Conservation (phyloP, 1,140 invertebrate genomes). For the Drosophila navojoa region DNA sequence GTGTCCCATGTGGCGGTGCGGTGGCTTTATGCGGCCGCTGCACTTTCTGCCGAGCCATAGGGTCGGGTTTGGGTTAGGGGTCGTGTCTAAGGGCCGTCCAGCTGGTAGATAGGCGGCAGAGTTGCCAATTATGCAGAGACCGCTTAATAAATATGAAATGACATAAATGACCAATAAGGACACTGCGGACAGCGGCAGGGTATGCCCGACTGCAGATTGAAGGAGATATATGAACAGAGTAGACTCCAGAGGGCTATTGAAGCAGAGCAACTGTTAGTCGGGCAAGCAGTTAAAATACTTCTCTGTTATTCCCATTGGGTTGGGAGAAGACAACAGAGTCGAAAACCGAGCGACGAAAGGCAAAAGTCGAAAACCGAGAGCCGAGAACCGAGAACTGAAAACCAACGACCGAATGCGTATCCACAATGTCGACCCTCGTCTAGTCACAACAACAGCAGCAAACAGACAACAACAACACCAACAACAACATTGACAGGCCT, state of each 20-base stretch:
- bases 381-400: slow-evolving; percentile 19
- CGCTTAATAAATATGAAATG: slow-evolving; percentile 78
- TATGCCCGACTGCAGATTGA: not conserved
- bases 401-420: slow-evolving; percentile 40
- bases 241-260: not conserved
- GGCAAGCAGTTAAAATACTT: not conserved
- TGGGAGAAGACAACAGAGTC: not conserved
- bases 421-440: slow-evolving; percentile 63
- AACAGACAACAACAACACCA: slow-evolving; percentile 4
- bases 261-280: not conserved
- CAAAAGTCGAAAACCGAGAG: not conserved
- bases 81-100: not conserved
- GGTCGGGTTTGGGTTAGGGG: not conserved
- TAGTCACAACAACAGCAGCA: slow-evolving; percentile 45
- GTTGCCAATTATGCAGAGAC: slow-evolving; percentile 74
- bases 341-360: too few relatives aligned
- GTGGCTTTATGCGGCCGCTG: slow-evolving; percentile 20
- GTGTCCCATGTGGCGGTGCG: slow-evolving; percentile 10
- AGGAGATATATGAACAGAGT: not conserved
- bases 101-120: slow-evolving; percentile 22
- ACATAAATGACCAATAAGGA: slow-evolving; percentile 73
- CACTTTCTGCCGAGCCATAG: slow-evolving; percentile 15
- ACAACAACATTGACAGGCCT: slow-evolving; percentile 57
- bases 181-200: not conserved
- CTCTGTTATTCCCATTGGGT: not conserved